phyloP scores from a whole-genome alignment of 2,888 invertebrate species.

The Prenolepis imparis region DNA sequence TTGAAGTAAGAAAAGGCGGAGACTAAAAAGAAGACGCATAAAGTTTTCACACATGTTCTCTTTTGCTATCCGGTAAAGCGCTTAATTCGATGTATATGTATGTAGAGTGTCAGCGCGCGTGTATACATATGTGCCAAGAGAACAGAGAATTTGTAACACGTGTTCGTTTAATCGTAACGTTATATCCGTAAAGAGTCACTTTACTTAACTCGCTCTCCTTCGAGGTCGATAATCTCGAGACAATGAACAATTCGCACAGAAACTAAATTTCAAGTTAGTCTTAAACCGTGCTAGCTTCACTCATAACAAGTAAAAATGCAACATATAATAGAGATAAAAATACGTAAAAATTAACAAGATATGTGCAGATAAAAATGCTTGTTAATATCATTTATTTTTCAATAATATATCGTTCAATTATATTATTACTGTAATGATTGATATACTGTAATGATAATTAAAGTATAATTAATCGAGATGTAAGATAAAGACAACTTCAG shows the following conservation, averaged over 20 bases:
- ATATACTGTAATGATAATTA: neutral
- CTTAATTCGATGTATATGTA: constrained; percentile 61
- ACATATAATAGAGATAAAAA: neutral
- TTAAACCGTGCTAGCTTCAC: neutral
- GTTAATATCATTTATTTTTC: constrained; percentile 15
- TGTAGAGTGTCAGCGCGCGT: neutral
- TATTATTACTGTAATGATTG: neutral
- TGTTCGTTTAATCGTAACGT: constrained; percentile 62
- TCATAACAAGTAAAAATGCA: neutral
- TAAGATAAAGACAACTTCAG: neutral
- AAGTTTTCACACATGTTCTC: constrained; percentile 63
- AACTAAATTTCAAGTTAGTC: neutral
- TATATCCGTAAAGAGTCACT: constrained; percentile 33
- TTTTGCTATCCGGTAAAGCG: constrained; percentile 55
- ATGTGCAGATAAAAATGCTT: neutral
- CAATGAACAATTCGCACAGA: neutral
- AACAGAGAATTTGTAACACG: constrained; percentile 65
- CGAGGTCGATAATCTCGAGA: constrained; percentile 1
- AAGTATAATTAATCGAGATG: neutral
- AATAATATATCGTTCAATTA: constrained; percentile 15
- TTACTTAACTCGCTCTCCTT: constrained; percentile 26
- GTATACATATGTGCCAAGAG: constrained; percentile 22
- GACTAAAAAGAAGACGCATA: constrained; percentile 38
- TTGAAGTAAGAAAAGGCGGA: constrained; percentile 6
- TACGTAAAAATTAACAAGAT: constrained; percentile 18